Conservation (phyloP, 2,113 vertebrate genomes). For the zebrafish (Danio rerio) region GRCz12tu NC_133196.1:21855001-21855500, state of each 20-base stretch:
- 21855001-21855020: no score
- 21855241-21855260: constrained; percentile 49
- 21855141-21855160: constrained; percentile 55
- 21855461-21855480: not conserved
- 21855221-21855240: constrained; percentile 37
- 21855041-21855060: constrained; percentile 35
- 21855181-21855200: constrained; percentile 51
- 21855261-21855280: constrained; percentile 46
- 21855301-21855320: constrained; percentile 43
- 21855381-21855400: constrained; percentile 48
- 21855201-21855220: constrained; percentile 50
- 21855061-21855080: constrained; percentile 55
- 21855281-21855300: constrained; percentile 36
- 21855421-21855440: constrained; percentile 39
- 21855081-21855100: constrained; percentile 56
- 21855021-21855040: constrained; percentile 11
- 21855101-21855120: constrained; percentile 61
- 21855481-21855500: not conserved
- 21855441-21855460: constrained; percentile 9
- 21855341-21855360: constrained; percentile 51
- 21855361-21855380: constrained; percentile 50
- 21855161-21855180: constrained; percentile 53
- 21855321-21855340: constrained; percentile 29
- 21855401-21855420: constrained; percentile 41
- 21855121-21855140: constrained; percentile 59